These are phyloP conservation scores for Amphipoea lucens DNA, from an alignment of 2,888 invertebrate genomes.

Conservation along the genomic window DNA sequence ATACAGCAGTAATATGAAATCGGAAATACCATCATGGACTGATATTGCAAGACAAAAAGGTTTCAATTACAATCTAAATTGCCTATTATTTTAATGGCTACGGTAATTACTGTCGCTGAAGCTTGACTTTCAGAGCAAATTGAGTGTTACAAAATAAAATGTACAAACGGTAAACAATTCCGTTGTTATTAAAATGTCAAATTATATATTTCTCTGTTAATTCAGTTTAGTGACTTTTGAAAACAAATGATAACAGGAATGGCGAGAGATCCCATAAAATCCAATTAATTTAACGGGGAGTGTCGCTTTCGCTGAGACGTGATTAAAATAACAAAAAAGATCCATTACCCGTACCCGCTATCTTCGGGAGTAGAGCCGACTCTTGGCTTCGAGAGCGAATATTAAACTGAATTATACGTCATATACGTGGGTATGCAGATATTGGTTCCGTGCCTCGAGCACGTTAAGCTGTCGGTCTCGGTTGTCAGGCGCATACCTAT, in stretches of 20 bases:
- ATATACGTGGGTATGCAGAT: constrained; percentile 1
- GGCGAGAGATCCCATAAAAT: constrained; percentile 78
- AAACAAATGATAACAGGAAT: constrained; percentile 75
- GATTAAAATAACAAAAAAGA: constrained; percentile 79
- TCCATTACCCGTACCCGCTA: constrained; percentile 69
- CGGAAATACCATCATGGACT: constrained; percentile 31
- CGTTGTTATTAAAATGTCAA: constrained; percentile 55
- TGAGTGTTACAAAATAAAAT: constrained; percentile 27
- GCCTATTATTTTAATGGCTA: constrained; percentile 44
- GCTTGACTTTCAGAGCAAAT: constrained; percentile 24
- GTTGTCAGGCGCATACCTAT: constrained; percentile 3
- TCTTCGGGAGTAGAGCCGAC: constrained; percentile 54
- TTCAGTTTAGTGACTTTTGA: constrained; percentile 66
- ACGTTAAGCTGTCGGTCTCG: constrained; percentile 8
- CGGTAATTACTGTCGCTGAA: constrained; percentile 29
- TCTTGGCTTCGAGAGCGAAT: constrained; percentile 30
- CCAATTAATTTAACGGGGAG: constrained; percentile 81
- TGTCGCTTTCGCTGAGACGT: constrained; percentile 71
- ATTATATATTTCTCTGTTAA: constrained; percentile 60
- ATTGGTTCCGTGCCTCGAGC: constrained; percentile 32
- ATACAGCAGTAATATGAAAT: constrained; percentile 26
- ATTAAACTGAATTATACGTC: constrained; percentile 42
- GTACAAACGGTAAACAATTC: constrained; percentile 36
- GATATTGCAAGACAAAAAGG: constrained; percentile 44
- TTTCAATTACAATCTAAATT: constrained; percentile 38